Conservation (phyloP, 2,113 vertebrate species). For the Carlito syrichta region DNA sequence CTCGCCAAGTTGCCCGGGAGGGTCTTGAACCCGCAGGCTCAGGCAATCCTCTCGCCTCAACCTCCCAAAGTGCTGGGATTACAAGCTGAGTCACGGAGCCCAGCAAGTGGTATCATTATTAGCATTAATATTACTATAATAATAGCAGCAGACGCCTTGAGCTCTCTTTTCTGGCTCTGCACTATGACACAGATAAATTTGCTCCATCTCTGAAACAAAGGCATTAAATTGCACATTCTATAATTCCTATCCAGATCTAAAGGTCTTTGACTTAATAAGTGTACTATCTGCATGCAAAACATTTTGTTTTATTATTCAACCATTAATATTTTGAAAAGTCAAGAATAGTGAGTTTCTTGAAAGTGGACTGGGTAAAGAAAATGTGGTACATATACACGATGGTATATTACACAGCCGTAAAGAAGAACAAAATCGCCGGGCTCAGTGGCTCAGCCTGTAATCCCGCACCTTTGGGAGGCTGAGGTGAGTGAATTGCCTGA, state of each 20-base stretch:
- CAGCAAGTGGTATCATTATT: neutral
- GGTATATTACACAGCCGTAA: no score
- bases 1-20: no score
- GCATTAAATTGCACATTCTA: neutral
- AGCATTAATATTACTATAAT: neutral
- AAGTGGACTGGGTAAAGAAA: no score
- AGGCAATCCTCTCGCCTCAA: no score
- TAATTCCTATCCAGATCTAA: neutral
- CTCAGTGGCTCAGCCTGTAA: no score
- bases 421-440: no score
- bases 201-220: neutral
- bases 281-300: neutral
- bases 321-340: conserved; percentile 8
- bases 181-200: neutral
- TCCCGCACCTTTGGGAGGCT: no score
- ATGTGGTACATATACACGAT: no score
- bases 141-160: neutral
- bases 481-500: no score
- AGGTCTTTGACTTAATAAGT: neutral
- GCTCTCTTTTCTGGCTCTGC: neutral
- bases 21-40: no score
- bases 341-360: neutral
- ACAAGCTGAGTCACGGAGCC: no score
- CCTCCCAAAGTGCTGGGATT: no score
- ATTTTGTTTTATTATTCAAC: neutral